Evolutionary conservation across 2,797 vertebrate species (phyloP), one percentile per base, ranked within the genome.

Genomic region (Ammospiza maritima): DNA sequence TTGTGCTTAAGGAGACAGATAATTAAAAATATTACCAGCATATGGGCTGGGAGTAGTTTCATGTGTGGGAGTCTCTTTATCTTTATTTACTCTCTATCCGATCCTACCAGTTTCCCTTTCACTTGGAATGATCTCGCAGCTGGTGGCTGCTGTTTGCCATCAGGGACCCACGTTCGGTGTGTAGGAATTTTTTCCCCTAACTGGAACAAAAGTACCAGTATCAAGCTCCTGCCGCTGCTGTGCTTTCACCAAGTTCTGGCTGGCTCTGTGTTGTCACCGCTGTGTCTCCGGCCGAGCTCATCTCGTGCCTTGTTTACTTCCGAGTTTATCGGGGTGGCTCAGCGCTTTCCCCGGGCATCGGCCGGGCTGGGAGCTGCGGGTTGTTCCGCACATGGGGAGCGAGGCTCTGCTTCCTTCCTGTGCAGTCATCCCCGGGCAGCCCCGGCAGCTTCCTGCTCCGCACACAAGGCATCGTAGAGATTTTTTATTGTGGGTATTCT

Each of bases 291-390:
- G 72, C 57, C 53, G 10, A 61, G 66, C 58, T 89, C 72, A 9
- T 54, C 87, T 60, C 10, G 36, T n/a, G 19, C 38, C 69, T 74
- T 95, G 79, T 95, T 95, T 85, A 94, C 79, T 91, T 95, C 89
- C 85, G 60, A 88, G 79, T 96, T 94, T 93, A 80, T 95, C 88
- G 32, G 51, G 2, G 73, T 6, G 62, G 88, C 58, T 94, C 91
- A 90, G 94, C 88, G 56, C 62, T 89, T 48, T 95, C 16, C 22
- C 82, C 40, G 76, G 84, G 80, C 91, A 96, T 51, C 8, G 82
- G 67, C 27, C 17, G 73, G 42, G 47, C 9, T 19, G 3, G 9
- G 57, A 89, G 61, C 85, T 54, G 36, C 1, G 5, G 51, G 65
- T 67, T 71, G 50, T 7, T 88, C 76, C 70, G 30, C 51, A 1